A percentile compares a stretch with the other conserved stretches of the same genome.
phyloP scores from a whole-genome alignment of 2,113 vertebrate genomes.

The Pedetes capensis region DNA sequence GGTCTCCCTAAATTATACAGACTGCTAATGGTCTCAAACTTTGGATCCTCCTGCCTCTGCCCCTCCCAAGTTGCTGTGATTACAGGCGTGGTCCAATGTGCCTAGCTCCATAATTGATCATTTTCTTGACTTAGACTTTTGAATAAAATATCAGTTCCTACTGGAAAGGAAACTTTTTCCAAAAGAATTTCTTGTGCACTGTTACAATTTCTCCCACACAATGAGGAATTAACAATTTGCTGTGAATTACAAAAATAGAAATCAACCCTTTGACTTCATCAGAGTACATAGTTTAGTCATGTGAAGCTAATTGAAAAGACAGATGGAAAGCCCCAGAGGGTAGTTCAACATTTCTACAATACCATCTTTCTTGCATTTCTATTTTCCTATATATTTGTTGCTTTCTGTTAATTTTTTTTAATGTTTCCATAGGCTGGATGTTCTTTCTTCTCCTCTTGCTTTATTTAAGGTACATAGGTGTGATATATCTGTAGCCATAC shows the following conservation, averaged over 20 bases:
- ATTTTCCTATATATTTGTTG: not conserved
- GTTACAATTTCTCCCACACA: not conserved
- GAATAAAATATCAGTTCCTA: not conserved
- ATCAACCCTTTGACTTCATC: not conserved
- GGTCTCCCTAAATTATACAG: too few relatives aligned
- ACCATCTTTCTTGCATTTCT: not conserved
- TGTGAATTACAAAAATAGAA: not conserved
- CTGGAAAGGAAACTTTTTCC: not conserved
- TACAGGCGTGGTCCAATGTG: too few relatives aligned
- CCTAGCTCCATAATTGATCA: not conserved
- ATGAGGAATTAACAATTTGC: not conserved
- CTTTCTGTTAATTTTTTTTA: not conserved
- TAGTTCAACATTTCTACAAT: not conserved
- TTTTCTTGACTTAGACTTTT: not conserved
- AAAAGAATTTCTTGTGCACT: not conserved
- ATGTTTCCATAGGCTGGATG: not conserved
- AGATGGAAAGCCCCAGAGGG: not conserved
- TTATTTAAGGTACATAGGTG: not conserved
- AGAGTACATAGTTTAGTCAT: not conserved
- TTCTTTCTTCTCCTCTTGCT: too few relatives aligned
- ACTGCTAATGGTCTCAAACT: too few relatives aligned
- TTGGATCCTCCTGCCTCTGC: too few relatives aligned
- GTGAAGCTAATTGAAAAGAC: not conserved
- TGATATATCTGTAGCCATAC: too few relatives aligned
- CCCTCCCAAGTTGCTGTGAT: too few relatives aligned